phyloP scores from a whole-genome alignment of 2,113 vertebrate species.

The Notothenia coriiceps region DNA sequence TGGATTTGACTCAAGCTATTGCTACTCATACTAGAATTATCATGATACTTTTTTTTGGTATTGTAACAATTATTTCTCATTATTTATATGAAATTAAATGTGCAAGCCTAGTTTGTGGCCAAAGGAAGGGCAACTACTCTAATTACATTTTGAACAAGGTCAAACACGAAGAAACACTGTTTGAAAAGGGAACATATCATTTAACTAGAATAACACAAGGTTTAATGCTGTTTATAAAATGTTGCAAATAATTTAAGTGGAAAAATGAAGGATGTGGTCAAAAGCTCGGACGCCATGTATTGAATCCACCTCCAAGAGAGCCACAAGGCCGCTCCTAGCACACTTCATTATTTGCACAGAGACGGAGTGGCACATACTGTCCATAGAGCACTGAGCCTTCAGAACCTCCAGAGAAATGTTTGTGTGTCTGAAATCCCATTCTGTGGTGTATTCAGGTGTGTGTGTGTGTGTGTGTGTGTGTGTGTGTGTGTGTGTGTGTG shows the following conservation, averaged over 20 bases:
- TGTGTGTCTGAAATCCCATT: constrained; percentile 17
- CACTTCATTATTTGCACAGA: neutral
- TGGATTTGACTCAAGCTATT: no score
- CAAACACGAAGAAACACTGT: no score
- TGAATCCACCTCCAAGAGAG: neutral
- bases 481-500: no score
- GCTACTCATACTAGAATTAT: no score
- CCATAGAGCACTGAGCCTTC: neutral
- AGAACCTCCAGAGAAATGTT: constrained; percentile 24
- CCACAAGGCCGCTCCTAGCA: neutral
- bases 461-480: neutral
- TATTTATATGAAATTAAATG: no score
- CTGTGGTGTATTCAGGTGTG: constrained; percentile 13
- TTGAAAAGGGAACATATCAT: no score
- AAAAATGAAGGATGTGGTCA: neutral
- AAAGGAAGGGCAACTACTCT: no score
- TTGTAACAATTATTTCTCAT: no score
- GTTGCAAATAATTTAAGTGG: neutral
- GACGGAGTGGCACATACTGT: neutral
- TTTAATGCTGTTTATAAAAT: neutral
- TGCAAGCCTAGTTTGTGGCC: no score
- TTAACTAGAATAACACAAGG: no score
- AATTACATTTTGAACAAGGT: no score
- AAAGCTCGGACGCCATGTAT: neutral
- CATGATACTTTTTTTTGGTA: no score